phyloP scores from a whole-genome alignment of 1,140 invertebrate species.

The Trachelipus rathkii region DNA sequence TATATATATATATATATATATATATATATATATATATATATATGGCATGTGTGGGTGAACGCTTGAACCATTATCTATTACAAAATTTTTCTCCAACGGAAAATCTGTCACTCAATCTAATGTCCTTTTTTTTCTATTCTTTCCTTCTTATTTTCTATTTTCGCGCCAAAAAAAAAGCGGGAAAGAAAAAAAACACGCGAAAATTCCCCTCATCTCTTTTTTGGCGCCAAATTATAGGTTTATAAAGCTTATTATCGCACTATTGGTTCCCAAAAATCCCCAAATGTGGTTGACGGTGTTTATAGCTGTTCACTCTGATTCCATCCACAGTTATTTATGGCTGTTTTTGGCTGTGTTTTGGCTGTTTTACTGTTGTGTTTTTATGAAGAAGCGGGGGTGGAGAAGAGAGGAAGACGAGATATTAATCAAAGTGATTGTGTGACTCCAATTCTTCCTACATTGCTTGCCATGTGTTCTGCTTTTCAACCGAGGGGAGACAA shows the following conservation, averaged over 20 bases:
- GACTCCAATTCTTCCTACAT: background rate
- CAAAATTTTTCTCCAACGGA: background rate
- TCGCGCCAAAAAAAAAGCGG: background rate
- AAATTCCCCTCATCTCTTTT: background rate
- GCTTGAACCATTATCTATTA: background rate
- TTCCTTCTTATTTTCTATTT: background rate
- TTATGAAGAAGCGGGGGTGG: background rate
- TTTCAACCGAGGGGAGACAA: background rate
- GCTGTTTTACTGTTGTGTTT: background rate
- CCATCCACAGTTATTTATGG: background rate
- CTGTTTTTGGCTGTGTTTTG: background rate
- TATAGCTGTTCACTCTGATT: background rate
- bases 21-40: constrained; percentile 15
- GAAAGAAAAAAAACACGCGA: no score
- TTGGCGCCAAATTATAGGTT: constrained; percentile 3
- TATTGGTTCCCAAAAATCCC: background rate
- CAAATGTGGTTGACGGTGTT: constrained; percentile 6
- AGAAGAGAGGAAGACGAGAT: background rate
- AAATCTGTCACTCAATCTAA: background rate
- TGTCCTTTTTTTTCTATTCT: no score
- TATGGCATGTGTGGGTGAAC: background rate
- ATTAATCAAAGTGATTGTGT: background rate
- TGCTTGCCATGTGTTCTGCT: background rate
- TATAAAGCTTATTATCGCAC: constrained; percentile 4
- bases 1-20: constrained; percentile 15